These are phyloP conservation scores for Oligia strigilis DNA, from an alignment of 2,888 invertebrate genomes.

Conservation along the genomic window DNA sequence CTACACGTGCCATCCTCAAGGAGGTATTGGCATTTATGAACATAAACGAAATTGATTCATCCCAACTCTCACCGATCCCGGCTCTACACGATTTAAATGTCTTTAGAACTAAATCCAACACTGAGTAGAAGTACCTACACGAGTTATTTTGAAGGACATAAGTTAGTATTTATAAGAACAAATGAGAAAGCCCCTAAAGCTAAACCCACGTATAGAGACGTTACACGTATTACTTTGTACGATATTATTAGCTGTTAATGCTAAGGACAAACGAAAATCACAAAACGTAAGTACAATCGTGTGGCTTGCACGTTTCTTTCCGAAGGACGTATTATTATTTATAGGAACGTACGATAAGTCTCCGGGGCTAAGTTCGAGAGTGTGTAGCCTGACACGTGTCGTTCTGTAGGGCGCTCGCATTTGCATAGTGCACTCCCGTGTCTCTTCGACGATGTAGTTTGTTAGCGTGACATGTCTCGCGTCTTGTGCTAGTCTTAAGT, in stretches of 20 bases:
- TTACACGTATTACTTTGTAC: neutral
- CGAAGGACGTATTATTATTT: neutral
- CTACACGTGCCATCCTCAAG: neutral
- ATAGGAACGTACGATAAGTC: slow-evolving; percentile 1
- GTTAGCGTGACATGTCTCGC: slow-evolving; percentile 12
- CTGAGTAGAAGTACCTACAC: too few species aligned
- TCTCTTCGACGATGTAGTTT: slow-evolving; percentile 11
- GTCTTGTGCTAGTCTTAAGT: neutral
- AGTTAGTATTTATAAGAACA: neutral
- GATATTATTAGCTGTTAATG: neutral
- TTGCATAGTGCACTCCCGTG: slow-evolving; percentile 40
- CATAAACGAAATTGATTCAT: neutral
- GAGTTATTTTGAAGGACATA: neutral
- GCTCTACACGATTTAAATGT: too few species aligned
- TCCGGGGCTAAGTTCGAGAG: neutral
- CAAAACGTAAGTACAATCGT: neutral
- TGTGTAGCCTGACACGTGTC: slow-evolving; percentile 4
- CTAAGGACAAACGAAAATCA: neutral
- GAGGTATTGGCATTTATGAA: neutral
- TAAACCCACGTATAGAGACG: neutral
- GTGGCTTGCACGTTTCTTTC: neutral
- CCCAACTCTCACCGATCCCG: too few species aligned
- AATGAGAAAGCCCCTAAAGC: neutral
- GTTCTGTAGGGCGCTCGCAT: slow-evolving; percentile 21
- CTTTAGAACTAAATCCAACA: neutral